A percentile compares a stretch with the other conserved stretches of the same genome.
These are phyloP conservation scores for Tetragonula carbonaria DNA, from an alignment of 2,888 invertebrate species.

Conservation along the genomic window DNA sequence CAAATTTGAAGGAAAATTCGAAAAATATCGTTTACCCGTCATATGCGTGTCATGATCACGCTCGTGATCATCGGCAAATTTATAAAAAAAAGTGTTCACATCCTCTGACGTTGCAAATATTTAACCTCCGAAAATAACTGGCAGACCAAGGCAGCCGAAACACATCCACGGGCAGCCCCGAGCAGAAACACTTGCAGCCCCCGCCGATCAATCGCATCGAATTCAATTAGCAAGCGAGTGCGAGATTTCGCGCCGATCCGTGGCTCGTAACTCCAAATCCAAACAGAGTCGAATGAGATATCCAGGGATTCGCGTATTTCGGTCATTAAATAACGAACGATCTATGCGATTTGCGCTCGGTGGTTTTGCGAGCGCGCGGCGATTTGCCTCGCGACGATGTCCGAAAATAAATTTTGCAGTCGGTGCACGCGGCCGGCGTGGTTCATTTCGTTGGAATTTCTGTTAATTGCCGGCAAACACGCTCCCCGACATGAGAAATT, in stretches of 20 bases:
- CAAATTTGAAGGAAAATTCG: too few species aligned
- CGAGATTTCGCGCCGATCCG: background rate
- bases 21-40: background rate
- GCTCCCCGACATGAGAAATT: conserved; percentile 69
- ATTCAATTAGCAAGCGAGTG: background rate
- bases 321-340: too few species aligned
- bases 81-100: too few species aligned
- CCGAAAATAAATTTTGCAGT: conserved; percentile 55
- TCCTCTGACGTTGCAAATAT: background rate
- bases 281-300: background rate
- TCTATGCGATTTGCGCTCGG: too few species aligned
- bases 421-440: conserved; percentile 42
- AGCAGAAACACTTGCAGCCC: too few species aligned
- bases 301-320: too few species aligned
- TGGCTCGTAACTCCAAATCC: background rate
- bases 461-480: conserved; percentile 70
- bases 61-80: background rate
- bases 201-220: too few species aligned
- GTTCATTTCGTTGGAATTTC: conserved; percentile 65
- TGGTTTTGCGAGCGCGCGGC: too few species aligned
- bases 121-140: background rate
- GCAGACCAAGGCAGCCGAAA: background rate
- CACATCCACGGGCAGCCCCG: too few species aligned
- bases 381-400: background rate
- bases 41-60: too few species aligned